Evolutionary conservation across 2,888 invertebrate species (phyloP).

Genomic region (Dynastes grantii): DNA sequence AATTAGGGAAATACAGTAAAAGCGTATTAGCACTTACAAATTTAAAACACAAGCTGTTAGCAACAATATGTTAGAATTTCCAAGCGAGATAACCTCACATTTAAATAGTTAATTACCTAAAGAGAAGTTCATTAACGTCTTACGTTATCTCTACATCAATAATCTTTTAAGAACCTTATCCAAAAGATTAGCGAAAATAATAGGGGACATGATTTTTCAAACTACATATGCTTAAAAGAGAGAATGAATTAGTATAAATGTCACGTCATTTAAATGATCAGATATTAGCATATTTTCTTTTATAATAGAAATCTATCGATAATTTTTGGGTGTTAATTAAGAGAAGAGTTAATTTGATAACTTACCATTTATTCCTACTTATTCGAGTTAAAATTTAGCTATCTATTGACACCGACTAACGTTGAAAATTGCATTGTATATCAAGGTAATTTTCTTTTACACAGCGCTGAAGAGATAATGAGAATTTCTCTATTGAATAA

Average conservation of each 20-base stretch:
- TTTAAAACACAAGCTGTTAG: neutral
- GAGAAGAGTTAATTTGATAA: neutral
- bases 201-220: neutral
- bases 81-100: constrained; percentile 48
- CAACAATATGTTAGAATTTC: constrained; percentile 44
- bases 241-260: constrained; percentile 48
- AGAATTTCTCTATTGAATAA: no score
- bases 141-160: neutral
- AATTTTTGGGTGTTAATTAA: neutral
- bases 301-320: constrained; percentile 19
- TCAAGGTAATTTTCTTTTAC: constrained; percentile 1
- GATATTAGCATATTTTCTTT: neutral
- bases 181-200: neutral
- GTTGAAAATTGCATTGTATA: constrained; percentile 23
- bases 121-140: neutral
- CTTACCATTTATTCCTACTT: constrained; percentile 30
- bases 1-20: neutral
- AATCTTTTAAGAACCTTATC: neutral
- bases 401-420: constrained; percentile 10
- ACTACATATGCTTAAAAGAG: constrained; percentile 51
- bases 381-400: constrained; percentile 19
- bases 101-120: constrained; percentile 14
- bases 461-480: neutral
- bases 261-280: constrained; percentile 47
- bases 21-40: neutral